A percentile compares a stretch with the other conserved stretches of the same genome.
These are phyloP conservation scores for Leptopilina myrica DNA, from an alignment of 2,888 invertebrate genomes.

Conservation along the genomic window DNA sequence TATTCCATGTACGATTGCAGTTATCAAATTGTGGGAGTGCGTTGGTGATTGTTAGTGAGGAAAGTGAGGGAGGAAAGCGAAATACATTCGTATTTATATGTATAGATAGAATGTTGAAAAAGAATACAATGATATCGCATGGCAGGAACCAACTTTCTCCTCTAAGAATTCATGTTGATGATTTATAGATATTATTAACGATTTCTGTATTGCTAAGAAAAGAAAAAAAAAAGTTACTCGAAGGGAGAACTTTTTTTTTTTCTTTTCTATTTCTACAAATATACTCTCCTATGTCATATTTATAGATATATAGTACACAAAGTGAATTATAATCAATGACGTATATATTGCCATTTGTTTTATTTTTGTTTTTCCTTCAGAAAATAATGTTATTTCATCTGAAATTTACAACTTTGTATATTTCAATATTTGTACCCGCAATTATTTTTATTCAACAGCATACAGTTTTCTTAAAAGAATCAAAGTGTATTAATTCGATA, in stretches of 20 bases:
- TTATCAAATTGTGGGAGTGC: conserved; percentile 48
- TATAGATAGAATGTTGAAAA: conserved; percentile 47
- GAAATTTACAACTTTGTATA: no score
- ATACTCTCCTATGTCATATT: not conserved
- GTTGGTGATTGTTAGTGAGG: conserved; percentile 55
- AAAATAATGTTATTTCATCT: no score
- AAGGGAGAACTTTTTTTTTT: conserved; percentile 20
- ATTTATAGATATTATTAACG: conserved; percentile 31
- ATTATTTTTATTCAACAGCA: no score
- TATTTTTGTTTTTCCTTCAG: no score
- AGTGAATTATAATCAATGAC: not conserved
- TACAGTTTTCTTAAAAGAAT: no score
- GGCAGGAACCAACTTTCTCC: not conserved
- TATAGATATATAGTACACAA: not conserved
- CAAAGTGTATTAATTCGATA: no score
- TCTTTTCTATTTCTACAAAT: not conserved
- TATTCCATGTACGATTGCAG: conserved; percentile 25
- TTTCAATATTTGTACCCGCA: no score
- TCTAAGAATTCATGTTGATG: conserved; percentile 1
- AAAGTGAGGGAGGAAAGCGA: conserved; percentile 21
- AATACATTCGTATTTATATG: conserved; percentile 17
- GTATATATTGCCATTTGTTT: not conserved
- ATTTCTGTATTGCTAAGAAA: not conserved
- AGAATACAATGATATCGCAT: conserved; percentile 50
- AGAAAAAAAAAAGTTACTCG: not conserved